Base-by-base conservation (phyloP, 2,797 vertebrate species). In the Steatocranus sp. region DNA sequence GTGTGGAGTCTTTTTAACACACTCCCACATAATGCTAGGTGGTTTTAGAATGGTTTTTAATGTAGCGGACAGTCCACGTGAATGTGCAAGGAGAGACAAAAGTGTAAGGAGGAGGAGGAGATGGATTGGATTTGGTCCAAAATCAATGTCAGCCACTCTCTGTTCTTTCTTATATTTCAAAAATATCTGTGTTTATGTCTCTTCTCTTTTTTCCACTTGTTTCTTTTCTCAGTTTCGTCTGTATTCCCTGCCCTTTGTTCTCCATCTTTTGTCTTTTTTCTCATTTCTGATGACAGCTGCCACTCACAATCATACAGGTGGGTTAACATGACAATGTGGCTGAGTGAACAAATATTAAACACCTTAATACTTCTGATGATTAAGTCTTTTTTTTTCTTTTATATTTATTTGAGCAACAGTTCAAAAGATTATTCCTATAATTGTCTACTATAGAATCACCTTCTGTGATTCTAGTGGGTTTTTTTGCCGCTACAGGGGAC, bases 241-340 rank as follows among this genome's bases (percentile, higher is more conserved):
- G 5, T 11, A 15, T 27, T 53, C 18, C 0, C 12, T 30, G 8
- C 2, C 38, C 34, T 82, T 78, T 87, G 8, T 76, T 15, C 56
- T 77, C 30, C 54, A 38, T 76, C 58, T 12, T 74, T 58, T 3
- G 27, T 46, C 30, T 25, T 25, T 41, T 23, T 11, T 63, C 23
- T 70, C 3, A 34, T 36, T n/a, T 34, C 27, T 32, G 8, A n/a
- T 79, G 84, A 87, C 68, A 90, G 82, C 41, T 91, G 90, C 83
- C 14, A 70, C 75, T 93, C 87, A 86, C 2, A 20, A 18, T 79
- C 66, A 9, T 41, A 15, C 53, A 86, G 58, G 84, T 73, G 50
- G 76, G 87, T 91, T 88, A 27, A 78, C 23, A 82, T 87, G 83
- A 79, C 88, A 54, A 84, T 74, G 18, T 5, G 11, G 23, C 8